phyloP scores from a whole-genome alignment of 2,888 invertebrate genomes.

The Amblyjoppa proteus region DNA sequence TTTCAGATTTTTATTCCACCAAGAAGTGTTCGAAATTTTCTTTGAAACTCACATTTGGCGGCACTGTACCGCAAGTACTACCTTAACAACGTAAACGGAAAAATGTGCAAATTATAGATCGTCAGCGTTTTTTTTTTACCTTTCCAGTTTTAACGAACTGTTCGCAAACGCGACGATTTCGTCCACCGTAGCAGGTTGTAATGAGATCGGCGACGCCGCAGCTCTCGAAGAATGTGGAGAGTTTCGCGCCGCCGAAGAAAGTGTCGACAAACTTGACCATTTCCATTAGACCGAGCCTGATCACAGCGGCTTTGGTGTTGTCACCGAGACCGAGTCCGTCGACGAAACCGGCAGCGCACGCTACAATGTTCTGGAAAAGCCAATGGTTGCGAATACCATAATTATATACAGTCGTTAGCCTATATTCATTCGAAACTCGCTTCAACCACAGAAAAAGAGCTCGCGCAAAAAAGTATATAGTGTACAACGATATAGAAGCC shows the following conservation, averaged over 20 bases:
- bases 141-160: constrained; percentile 88
- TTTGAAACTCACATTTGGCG: too few species aligned
- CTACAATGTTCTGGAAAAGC: constrained; percentile 88
- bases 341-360: constrained; percentile 89
- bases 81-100: background rate
- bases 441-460: background rate
- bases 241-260: constrained; percentile 86
- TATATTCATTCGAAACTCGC: constrained; percentile 1
- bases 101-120: background rate
- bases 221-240: constrained; percentile 89
- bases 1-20: too few species aligned
- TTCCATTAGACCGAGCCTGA: constrained; percentile 90
- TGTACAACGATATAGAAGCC: background rate
- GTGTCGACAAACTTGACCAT: constrained; percentile 88
- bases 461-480: background rate
- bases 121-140: constrained; percentile 73
- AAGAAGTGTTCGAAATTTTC: too few species aligned
- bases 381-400: background rate
- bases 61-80: too few species aligned
- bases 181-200: constrained; percentile 90
- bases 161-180: constrained; percentile 88
- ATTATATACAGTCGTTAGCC: constrained; percentile 31
- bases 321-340: constrained; percentile 89
- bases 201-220: constrained; percentile 91
- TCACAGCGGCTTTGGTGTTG: constrained; percentile 90